Evolutionary conservation across 53 echinoderm and acorn worm genomes (phyloP).

Genomic region (Crossaster papposus): DNA sequence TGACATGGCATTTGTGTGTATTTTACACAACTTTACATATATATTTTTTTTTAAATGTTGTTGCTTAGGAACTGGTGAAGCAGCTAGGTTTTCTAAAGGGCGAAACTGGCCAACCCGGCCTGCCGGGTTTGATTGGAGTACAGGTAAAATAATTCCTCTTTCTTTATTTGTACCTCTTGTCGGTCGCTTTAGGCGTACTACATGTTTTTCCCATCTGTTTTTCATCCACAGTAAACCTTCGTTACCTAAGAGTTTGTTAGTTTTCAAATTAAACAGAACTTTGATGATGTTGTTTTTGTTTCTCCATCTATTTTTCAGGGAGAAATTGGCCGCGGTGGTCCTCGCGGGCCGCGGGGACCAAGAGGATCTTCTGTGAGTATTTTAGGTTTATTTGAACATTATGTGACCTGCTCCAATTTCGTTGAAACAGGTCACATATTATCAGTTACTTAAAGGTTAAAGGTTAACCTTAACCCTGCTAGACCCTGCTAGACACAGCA

Average conservation of each 20-base stretch:
- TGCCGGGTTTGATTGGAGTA: constrained; percentile 61
- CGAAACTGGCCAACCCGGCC: constrained; percentile 22
- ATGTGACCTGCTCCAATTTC: too few relatives aligned
- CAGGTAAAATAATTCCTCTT: constrained; percentile 26
- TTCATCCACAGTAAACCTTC: too few relatives aligned
- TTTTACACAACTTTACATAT: neutral
- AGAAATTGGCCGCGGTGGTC: constrained; percentile 5
- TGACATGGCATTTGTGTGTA: too few relatives aligned
- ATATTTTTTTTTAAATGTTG: neutral
- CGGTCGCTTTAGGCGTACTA: too few relatives aligned
- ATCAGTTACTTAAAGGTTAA: too few relatives aligned
- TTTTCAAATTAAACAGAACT: neutral
- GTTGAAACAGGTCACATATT: too few relatives aligned
- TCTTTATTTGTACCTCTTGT: too few relatives aligned
- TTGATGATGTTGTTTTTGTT: neutral
- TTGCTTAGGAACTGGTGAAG: constrained; percentile 22
- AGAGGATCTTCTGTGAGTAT: constrained; percentile 10
- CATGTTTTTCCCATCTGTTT: too few relatives aligned
- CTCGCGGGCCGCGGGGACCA: constrained; percentile 27
- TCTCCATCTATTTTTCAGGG: constrained; percentile 10
- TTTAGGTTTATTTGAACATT: neutral
- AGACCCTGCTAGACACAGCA: too few relatives aligned
- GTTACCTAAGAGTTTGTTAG: too few relatives aligned
- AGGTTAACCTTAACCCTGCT: too few relatives aligned
- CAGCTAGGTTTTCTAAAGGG: constrained; percentile 31